Evolutionary conservation across 1,140 invertebrate genomes (phyloP).

Genomic region (Streblospio benedicti): DNA sequence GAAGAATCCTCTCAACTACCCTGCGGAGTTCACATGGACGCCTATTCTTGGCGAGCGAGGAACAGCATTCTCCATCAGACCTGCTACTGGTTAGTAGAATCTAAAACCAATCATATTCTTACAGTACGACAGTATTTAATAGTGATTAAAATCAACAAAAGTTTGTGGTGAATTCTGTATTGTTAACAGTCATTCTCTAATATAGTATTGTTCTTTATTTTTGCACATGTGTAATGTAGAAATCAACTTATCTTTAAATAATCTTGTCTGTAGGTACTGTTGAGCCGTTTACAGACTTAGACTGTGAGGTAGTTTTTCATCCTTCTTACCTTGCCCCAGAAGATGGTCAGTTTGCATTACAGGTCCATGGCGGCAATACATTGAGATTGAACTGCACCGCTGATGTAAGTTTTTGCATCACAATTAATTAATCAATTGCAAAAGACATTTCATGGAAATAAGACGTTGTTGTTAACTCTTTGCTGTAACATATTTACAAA

Average conservation of each 20-base stretch:
- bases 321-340: slow-evolving; percentile 44
- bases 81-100: slow-evolving; percentile 32
- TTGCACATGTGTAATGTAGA: too few species aligned
- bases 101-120: too few species aligned
- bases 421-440: too few species aligned
- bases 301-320: slow-evolving; percentile 49
- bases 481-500: too few species aligned
- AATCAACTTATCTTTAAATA: too few species aligned
- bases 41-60: slow-evolving; percentile 39
- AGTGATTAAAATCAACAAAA: too few species aligned
- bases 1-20: slow-evolving; percentile 40
- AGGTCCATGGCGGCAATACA: slow-evolving; percentile 34
- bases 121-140: too few species aligned
- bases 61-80: slow-evolving; percentile 46
- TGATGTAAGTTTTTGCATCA: slow-evolving; percentile 27
- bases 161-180: too few species aligned
- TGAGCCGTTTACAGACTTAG: slow-evolving; percentile 39
- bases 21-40: slow-evolving; percentile 44
- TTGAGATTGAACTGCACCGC: slow-evolving; percentile 37
- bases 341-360: slow-evolving; percentile 40
- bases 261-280: slow-evolving; percentile 30
- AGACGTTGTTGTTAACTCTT: too few species aligned
- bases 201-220: too few species aligned
- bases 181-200: too few species aligned
- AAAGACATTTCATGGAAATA: too few species aligned